Evolutionary conservation across 37 sponge, comb jelly and placozoan genomes (phyloP).

Genomic region (Cliona cf. orientalis): DNA sequence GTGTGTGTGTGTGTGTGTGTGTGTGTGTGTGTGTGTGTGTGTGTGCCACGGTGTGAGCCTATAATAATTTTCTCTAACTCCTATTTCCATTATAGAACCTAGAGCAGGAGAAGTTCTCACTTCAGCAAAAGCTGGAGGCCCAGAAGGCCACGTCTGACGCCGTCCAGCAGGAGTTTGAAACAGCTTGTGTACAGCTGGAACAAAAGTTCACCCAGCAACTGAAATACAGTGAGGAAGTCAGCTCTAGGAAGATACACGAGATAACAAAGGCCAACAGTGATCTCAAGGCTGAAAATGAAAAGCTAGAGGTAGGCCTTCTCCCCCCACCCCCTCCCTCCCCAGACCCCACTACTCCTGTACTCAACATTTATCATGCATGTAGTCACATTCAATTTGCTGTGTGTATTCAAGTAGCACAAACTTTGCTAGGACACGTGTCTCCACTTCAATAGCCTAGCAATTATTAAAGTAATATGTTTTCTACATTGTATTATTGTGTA

Average conservation of each 20-base stretch:
- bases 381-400: not conserved
- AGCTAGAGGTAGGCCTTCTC: conserved; percentile 7
- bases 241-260: conserved; percentile 41
- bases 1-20: not conserved
- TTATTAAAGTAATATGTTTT: not conserved
- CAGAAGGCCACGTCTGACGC: not conserved
- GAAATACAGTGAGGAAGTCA: conserved; percentile 43
- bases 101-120: conserved; percentile 36
- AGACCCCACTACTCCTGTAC: too few species aligned
- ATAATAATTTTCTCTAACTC: not conserved
- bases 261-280: conserved; percentile 35
- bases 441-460: not conserved
- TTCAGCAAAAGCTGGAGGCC: conserved; percentile 20
- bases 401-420: not conserved
- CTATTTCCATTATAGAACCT: conserved; percentile 1
- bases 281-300: conserved; percentile 23
- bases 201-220: not conserved
- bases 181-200: not conserved
- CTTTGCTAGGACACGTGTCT: not conserved
- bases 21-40: not conserved
- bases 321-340: too few species aligned
- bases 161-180: conserved; percentile 33
- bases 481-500: not conserved
- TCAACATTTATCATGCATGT: too few species aligned
- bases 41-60: not conserved